A percentile compares a stretch with the other conserved stretches of the same genome.
Conservation (phyloP, 2,888 invertebrate genomes). For the Rotaria macrura region DNA sequence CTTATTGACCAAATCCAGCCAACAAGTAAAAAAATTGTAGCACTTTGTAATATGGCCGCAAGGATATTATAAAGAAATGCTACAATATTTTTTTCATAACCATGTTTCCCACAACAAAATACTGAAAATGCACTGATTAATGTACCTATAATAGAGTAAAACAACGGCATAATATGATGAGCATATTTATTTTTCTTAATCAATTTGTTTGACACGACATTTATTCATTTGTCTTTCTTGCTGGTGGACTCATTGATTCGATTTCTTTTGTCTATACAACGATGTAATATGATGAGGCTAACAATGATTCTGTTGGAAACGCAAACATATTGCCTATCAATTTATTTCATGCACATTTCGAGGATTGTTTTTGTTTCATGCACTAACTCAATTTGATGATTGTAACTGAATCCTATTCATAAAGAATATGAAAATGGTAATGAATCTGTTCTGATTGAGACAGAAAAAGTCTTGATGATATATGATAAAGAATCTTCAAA, state of each 20-base stretch:
- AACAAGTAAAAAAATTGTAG: constrained; percentile 51
- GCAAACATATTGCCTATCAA: background rate
- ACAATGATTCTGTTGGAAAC: background rate
- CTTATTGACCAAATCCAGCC: constrained; percentile 54
- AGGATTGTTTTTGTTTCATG: background rate
- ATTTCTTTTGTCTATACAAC: background rate
- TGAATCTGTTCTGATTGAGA: background rate
- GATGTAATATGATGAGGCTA: background rate
- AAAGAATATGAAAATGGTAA: background rate
- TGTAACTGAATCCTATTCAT: background rate
- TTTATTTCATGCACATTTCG: background rate
- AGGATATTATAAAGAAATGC: constrained; percentile 50
- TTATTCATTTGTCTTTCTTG: background rate
- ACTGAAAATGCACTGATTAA: constrained; percentile 49
- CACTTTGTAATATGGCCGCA: constrained; percentile 51
- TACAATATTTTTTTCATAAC: constrained; percentile 42
- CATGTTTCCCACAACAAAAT: constrained; percentile 48
- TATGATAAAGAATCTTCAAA: no score
- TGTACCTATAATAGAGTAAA: constrained; percentile 44
- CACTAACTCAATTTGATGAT: background rate
- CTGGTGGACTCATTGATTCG: background rate
- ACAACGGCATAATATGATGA: background rate
- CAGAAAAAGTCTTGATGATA: no score
- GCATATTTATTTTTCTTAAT: background rate
- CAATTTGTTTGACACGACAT: background rate